Percentiles rank a stretch among this genome's conserved stretches.
Conservation (phyloP, 1,140 invertebrate genomes). For the Batillaria attramentaria region DNA sequence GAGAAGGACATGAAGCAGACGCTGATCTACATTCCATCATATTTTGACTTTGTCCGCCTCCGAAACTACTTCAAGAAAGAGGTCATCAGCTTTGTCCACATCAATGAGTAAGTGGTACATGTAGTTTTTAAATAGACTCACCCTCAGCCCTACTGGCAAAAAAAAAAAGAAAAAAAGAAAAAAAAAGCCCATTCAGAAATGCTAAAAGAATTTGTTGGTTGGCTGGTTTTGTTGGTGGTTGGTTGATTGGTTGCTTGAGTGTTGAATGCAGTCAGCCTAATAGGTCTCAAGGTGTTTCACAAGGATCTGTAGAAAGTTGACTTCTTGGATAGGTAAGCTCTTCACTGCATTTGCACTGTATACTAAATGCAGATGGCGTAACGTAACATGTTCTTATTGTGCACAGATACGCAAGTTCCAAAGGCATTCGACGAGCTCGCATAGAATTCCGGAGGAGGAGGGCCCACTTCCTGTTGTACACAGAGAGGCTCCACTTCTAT, state of each 20-base stretch:
- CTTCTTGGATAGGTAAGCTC: too few relatives aligned
- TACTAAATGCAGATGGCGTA: too few relatives aligned
- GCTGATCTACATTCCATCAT: conserved; percentile 92
- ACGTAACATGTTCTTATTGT: conserved; percentile 26
- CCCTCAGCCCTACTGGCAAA: background rate
- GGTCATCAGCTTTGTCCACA: conserved; percentile 84
- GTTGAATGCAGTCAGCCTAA: too few relatives aligned
- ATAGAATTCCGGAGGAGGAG: conserved; percentile 94
- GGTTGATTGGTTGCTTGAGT: too few relatives aligned
- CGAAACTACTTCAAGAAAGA: conserved; percentile 94
- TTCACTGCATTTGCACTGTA: too few relatives aligned
- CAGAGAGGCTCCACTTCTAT: conserved; percentile 95
- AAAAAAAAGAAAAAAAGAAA: background rate
- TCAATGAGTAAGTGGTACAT: conserved; percentile 66
- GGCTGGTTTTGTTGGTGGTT: too few relatives aligned
- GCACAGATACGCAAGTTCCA: conserved; percentile 73
- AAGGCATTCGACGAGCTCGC: conserved; percentile 87
- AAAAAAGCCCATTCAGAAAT: too few relatives aligned
- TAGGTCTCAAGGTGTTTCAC: too few relatives aligned
- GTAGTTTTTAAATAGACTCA: background rate
- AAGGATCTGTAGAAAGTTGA: too few relatives aligned
- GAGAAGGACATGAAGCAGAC: conserved; percentile 87
- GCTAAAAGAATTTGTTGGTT: too few relatives aligned
- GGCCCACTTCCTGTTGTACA: conserved; percentile 91
- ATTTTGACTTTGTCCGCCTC: conserved; percentile 94